Evolutionary conservation across 2,888 invertebrate genomes (phyloP).

Genomic region (Dromius quadrimaculatus): DNA sequence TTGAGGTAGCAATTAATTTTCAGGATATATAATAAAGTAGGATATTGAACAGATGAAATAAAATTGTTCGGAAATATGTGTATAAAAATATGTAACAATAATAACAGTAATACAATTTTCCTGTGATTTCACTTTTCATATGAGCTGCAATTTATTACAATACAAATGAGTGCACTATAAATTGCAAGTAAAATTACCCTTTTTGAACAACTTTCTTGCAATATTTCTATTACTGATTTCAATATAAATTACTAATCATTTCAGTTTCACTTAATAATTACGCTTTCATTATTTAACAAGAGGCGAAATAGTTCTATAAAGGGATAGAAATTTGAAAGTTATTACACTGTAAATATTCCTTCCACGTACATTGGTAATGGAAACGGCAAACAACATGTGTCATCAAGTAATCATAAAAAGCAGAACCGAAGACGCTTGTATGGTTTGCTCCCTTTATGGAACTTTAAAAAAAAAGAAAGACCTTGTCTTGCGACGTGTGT

Average conservation of each 20-base stretch:
- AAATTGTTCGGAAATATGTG: no score
- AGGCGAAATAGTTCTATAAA: constrained; percentile 18
- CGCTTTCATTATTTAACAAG: constrained; percentile 32
- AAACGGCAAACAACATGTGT: constrained; percentile 39
- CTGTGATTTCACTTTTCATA: no score
- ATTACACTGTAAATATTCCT: constrained; percentile 9
- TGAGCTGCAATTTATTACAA: background rate
- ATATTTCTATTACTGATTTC: constrained; percentile 8
- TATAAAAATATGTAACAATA: no score
- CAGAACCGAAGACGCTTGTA: constrained; percentile 11
- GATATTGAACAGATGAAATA: no score
- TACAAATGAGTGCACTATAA: background rate
- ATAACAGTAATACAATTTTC: no score
- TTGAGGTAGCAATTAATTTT: no score
- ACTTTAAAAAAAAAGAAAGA: constrained; percentile 6
- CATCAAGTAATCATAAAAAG: constrained; percentile 36
- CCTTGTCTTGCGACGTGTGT: constrained; percentile 31
- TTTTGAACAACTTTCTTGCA: constrained; percentile 17
- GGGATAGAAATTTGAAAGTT: constrained; percentile 45
- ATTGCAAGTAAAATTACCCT: constrained; percentile 24
- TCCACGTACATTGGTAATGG: constrained; percentile 30
- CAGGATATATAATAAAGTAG: no score
- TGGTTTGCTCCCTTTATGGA: constrained; percentile 27
- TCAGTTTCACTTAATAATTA: constrained; percentile 35
- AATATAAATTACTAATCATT: constrained; percentile 21